Percentiles rank a stretch among this genome's conserved stretches.
Conservation (phyloP, 2,113 vertebrate genomes). For the Cariama cristata region DNA sequence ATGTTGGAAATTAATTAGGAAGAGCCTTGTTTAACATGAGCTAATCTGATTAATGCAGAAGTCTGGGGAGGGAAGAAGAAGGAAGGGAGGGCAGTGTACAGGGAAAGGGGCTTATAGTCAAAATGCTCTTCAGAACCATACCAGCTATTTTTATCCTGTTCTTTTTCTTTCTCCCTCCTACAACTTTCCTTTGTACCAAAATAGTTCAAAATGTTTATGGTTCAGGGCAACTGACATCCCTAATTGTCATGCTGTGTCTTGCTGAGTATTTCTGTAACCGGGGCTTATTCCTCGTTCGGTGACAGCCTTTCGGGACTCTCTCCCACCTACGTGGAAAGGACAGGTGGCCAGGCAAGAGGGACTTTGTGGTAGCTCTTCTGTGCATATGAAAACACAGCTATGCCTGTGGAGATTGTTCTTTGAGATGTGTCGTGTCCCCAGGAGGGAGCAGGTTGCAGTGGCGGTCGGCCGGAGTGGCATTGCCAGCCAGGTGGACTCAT, state of each 20-base stretch:
- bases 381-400: accelerated
- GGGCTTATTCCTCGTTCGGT: background rate
- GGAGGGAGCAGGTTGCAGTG: background rate
- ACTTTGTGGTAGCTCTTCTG: background rate
- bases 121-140: background rate
- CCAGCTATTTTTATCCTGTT: constrained; percentile 43
- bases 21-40: background rate
- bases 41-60: background rate
- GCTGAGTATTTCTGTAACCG: background rate
- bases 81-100: background rate
- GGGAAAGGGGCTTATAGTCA: background rate
- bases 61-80: background rate
- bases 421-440: accelerated
- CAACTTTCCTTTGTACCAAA: constrained; percentile 58
- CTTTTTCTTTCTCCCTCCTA: constrained; percentile 48
- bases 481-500: background rate
- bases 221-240: constrained; percentile 32
- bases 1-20: background rate
- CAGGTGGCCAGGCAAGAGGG: background rate
- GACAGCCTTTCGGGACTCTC: background rate
- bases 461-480: background rate
- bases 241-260: background rate
- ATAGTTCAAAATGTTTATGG: constrained; percentile 63
- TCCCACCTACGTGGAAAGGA: accelerated
- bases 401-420: background rate